A percentile compares a stretch with the other conserved stretches of the same genome.
These are phyloP conservation scores for Cryptotis parvus DNA, from an alignment of 2,113 vertebrate species.

Conservation along the genomic window DNA sequence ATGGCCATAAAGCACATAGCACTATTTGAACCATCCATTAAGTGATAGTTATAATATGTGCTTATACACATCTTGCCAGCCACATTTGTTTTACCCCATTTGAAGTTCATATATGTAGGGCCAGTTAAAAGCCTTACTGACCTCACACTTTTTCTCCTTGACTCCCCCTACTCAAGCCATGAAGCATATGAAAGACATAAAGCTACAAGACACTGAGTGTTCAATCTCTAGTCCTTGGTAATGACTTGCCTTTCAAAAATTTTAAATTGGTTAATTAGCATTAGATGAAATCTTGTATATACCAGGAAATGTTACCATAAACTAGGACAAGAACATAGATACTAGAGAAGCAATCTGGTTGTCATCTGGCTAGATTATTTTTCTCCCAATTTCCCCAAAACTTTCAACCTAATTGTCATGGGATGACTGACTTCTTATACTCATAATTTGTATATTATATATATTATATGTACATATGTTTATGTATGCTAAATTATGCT, in stretches of 20 bases:
- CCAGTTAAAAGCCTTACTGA: neutral
- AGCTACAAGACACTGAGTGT: neutral
- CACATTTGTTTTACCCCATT: neutral
- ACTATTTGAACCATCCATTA: neutral
- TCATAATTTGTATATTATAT: neutral
- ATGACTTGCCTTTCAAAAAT: neutral
- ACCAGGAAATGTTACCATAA: conserved; percentile 3
- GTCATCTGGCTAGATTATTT: neutral
- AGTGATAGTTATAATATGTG: neutral
- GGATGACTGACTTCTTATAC: neutral
- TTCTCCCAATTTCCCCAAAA: neutral
- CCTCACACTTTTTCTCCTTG: neutral
- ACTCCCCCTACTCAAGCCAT: neutral
- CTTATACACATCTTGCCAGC: neutral
- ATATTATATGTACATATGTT: neutral
- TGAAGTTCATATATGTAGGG: neutral
- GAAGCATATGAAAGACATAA: neutral
- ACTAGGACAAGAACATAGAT: neutral
- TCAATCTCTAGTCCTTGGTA: neutral
- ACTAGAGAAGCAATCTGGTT: neutral
- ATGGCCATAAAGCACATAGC: neutral
- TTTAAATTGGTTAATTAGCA: neutral
- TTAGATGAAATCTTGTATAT: neutral
- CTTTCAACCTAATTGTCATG: conserved; percentile 10
- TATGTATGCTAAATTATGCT: neutral